A percentile compares a stretch with the other conserved stretches of the same genome.
Conservation (phyloP, 2,888 invertebrate genomes). For the Hipparchia semele region DNA sequence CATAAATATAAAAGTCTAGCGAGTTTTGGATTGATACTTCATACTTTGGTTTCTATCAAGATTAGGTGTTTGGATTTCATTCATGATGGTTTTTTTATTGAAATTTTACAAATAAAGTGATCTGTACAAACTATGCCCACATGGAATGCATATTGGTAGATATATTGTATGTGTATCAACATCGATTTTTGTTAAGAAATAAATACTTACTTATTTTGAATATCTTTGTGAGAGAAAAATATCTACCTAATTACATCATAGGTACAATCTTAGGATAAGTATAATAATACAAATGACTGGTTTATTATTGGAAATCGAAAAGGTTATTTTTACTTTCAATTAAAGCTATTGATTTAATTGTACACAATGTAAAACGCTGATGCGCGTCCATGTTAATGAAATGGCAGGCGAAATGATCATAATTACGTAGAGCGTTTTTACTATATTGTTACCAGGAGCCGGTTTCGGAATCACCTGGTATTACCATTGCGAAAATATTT, state of each 20-base stretch:
- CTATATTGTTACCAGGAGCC: slow-evolving; percentile 71
- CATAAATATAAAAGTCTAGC: neutral
- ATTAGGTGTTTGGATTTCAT: too few species aligned
- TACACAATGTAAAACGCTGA: slow-evolving; percentile 64
- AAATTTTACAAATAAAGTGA: too few species aligned
- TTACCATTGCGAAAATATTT: slow-evolving; percentile 77
- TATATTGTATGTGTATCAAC: too few species aligned
- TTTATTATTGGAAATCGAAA: slow-evolving; percentile 10
- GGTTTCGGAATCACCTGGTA: slow-evolving; percentile 75
- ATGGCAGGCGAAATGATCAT: slow-evolving; percentile 75
- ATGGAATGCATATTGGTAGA: too few species aligned
- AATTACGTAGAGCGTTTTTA: slow-evolving; percentile 76
- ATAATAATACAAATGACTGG: neutral
- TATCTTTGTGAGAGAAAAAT: too few species aligned
- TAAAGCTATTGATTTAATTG: slow-evolving; percentile 51
- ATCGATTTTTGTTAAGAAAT: too few species aligned
- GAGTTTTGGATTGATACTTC: too few species aligned
- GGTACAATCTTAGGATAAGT: neutral
- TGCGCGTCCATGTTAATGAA: slow-evolving; percentile 74
- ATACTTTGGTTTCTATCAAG: too few species aligned
- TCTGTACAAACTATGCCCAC: too few species aligned
- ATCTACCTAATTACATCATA: too few species aligned
- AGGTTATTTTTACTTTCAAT: slow-evolving; percentile 33
- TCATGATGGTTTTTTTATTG: too few species aligned
- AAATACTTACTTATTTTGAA: too few species aligned